These are phyloP conservation scores for Trichogramma pretiosum DNA, from an alignment of 1,140 invertebrate genomes.

Conservation along the genomic window DNA sequence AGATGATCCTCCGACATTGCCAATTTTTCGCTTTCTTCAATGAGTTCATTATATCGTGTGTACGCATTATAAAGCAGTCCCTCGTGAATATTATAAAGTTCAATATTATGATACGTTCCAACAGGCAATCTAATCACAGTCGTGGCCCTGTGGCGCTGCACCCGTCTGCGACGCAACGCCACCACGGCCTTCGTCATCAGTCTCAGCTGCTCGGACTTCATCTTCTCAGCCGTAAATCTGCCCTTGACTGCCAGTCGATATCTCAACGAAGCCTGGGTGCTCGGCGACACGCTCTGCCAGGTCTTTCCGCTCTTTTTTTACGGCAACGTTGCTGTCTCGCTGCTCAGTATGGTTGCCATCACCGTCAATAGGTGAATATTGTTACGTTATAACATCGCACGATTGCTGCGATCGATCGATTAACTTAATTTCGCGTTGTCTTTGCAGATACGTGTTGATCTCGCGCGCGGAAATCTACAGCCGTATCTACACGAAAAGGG, in stretches of 20 bases:
- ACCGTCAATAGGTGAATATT: constrained; percentile 77
- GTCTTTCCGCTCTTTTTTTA: constrained; percentile 85
- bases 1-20: too few species aligned
- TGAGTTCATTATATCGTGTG: too few species aligned
- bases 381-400: too few species aligned
- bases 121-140: constrained; percentile 75
- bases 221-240: constrained; percentile 77
- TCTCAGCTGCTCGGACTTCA: constrained; percentile 72
- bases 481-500: constrained; percentile 60
- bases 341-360: constrained; percentile 83
- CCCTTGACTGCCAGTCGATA: constrained; percentile 75
- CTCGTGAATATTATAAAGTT: too few species aligned
- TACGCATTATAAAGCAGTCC: too few species aligned
- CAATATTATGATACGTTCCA: too few species aligned
- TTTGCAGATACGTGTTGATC: constrained; percentile 69
- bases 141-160: constrained; percentile 63
- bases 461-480: constrained; percentile 66
- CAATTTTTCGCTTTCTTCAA: too few species aligned
- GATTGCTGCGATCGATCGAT: too few species aligned
- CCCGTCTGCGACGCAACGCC: constrained; percentile 68
- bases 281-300: constrained; percentile 69
- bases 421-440: too few species aligned
- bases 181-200: constrained; percentile 83
- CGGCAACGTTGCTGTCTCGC: constrained; percentile 77
- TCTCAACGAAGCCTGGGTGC: constrained; percentile 70